A percentile compares a stretch with the other conserved stretches of the same genome.
phyloP scores from a whole-genome alignment of 1,140 invertebrate species.

The Caenorhabditis briggsae region DNA sequence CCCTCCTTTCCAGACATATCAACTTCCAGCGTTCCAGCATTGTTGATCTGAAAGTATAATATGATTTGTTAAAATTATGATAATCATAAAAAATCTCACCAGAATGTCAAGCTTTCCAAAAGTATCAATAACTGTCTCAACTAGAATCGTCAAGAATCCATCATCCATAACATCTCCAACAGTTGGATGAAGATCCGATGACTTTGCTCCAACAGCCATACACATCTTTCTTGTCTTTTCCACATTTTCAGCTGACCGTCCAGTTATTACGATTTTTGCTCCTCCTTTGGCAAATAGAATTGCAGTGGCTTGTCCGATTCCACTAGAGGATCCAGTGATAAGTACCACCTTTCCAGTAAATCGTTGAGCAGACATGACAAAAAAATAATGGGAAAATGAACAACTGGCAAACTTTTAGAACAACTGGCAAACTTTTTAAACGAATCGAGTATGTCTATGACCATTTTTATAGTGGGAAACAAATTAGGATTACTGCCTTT shows the following conservation, averaged over 20 bases:
- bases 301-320: conserved; percentile 1
- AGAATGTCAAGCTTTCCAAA: conserved; percentile 22
- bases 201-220: conserved; percentile 5
- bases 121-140: neutral
- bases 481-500: neutral
- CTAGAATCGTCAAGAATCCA: neutral
- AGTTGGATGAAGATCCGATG: conserved; percentile 17
- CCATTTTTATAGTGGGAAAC: neutral
- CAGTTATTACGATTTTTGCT: neutral
- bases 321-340: neutral
- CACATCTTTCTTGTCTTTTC: conserved; percentile 12
- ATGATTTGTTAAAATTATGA: neutral
- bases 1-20: conserved; percentile 20
- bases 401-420: neutral
- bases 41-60: neutral
- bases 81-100: neutral
- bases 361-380: neutral
- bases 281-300: neutral
- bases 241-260: neutral
- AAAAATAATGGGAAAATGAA: neutral
- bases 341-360: conserved; percentile 8
- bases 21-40: neutral
- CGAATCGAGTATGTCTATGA: neutral
- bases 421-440: neutral
- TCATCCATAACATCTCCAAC: neutral